Base-by-base conservation (phyloP, 2,113 vertebrate species). In the Fulmarus glacialis region DNA sequence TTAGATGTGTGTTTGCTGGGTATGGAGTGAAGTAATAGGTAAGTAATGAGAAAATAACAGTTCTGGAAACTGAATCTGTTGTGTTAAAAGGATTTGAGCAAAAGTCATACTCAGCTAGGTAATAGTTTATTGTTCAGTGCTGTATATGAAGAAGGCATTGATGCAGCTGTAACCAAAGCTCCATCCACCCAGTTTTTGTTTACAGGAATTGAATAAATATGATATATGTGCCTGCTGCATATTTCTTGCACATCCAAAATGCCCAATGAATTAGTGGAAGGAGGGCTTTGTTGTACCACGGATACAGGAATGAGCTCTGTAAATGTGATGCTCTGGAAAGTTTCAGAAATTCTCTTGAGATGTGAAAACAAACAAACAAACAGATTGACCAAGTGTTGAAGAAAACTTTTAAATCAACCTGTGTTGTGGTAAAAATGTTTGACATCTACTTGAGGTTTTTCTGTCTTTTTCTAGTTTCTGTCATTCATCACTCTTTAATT, bases 381-480 rank as follows among this genome's bases (percentile, higher is more conserved):
- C 26, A n/a, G 18, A 43, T 58, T 59, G 22, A 26, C 58, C 11
- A 34, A 34, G 4, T 22, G 21, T 56, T 88, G 60, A 75, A 90
- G 50, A 90, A 86, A 62, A 23, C 12, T 43, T 81, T 20, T 84
- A 50, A 59, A 45, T n/a, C 0, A 0, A 12, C 29, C 6, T 1
- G 1, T 2, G 1, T 45, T 62, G 19, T 62, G 15, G 40, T 56
- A 73, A 62, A 84, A 71, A 67, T 19, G 15, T 63, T 85, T 72
- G 71, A 27, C 19, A 22, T 40, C 15, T 67, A 6, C 21, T 38
- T 77, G 40, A 36, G 53, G 30, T 68, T 92, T 77, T 94, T 77
- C 47, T 89, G 23, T 22, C 36, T 89, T 77, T 63, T 75, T 53
- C 45, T 84, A 5, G 16, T 50, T 62, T 67, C 59, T 87, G 87